These are phyloP conservation scores for Chaenodraco wilsoni DNA, from an alignment of 2,797 vertebrate genomes.

Conservation along the genomic window DNA sequence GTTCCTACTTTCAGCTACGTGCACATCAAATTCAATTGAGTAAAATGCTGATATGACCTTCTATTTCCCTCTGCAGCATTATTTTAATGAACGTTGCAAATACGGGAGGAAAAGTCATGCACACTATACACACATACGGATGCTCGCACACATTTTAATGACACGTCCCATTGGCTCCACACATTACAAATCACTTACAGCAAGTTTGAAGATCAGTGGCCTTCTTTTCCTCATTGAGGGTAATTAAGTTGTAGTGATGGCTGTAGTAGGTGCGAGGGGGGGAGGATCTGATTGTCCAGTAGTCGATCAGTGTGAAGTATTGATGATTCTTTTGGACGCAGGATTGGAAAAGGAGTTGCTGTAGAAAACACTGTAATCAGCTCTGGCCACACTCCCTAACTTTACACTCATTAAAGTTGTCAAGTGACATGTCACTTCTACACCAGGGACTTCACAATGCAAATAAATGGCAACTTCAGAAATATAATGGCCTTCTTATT, in stretches of 20 bases:
- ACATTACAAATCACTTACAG: conserved; percentile 38
- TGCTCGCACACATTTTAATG: conserved; percentile 25
- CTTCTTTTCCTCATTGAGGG: conserved; percentile 46
- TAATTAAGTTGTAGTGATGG: conserved; percentile 51
- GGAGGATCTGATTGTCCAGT: conserved; percentile 44
- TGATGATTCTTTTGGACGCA: conserved; percentile 67
- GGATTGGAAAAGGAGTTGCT: conserved; percentile 56
- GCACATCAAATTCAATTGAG: neutral
- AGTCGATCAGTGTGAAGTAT: conserved; percentile 52
- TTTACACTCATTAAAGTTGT: conserved; percentile 81
- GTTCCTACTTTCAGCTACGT: neutral
- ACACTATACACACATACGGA: neutral
- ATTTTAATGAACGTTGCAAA: conserved; percentile 27
- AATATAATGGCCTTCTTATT: conserved; percentile 81
- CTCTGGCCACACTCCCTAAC: conserved; percentile 69
- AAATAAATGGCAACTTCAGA: conserved; percentile 81
- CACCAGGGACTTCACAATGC: conserved; percentile 77
- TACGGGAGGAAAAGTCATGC: conserved; percentile 9
- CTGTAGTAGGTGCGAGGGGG: conserved; percentile 27
- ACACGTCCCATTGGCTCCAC: conserved; percentile 22
- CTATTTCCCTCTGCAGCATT: neutral
- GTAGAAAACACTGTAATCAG: conserved; percentile 75
- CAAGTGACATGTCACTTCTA: conserved; percentile 81
- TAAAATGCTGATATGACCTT: conserved; percentile 15
- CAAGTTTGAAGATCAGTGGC: conserved; percentile 31